Base-by-base conservation (phyloP, 2,113 vertebrate species). In the Cygnus buccinator region DNA sequence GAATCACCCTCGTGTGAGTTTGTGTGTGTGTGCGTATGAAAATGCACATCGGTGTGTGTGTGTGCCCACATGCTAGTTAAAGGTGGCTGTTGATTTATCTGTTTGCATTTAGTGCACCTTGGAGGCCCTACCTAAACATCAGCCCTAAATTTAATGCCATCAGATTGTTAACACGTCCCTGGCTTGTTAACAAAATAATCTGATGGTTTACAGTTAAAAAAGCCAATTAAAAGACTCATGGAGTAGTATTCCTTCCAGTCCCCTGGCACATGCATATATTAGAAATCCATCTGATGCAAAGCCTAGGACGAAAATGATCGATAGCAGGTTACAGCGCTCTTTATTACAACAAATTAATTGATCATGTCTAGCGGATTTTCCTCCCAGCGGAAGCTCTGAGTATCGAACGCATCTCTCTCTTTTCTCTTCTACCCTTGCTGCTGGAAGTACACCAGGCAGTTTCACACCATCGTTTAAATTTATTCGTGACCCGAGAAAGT, bases 341-440 rank as follows among this genome's bases (percentile, higher is more conserved):
- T 92, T 87, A 94, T 95, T 95, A 89, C 73, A 89, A 35, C 14
- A 29, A 96, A 89, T 95, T 92, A 95, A 96, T 95, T 96, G 95
- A 82, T 93, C 76, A 52, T 7, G 7, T 95, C 89, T 95, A 88
- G 79, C 94, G 91, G 84, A 79, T 95, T 81, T 94, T 93, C 59
- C 90, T 96, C 67, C 85, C 94, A 82, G 70, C 0, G 20, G 94
- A 93, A 94, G 58, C 33, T 4, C 71, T 81, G 68, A 41, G 12
- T 96, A 95, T 94, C 57, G 93, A 81, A 90, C 2, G 0, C 39
- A 37, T 91, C 72, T 59, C 31, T 83, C 74, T 95, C 41, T 74
- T 95, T 93, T 92, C 82, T 88, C 31, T 67, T 86, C 86, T 75
- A 44, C 57, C 58, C 44, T 76, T 67, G 68, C 59, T 89, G 77